A percentile compares a stretch with the other conserved stretches of the same genome.
phyloP scores from a whole-genome alignment of 2,113 vertebrate species.

The Oncorhynchus masou region DNA sequence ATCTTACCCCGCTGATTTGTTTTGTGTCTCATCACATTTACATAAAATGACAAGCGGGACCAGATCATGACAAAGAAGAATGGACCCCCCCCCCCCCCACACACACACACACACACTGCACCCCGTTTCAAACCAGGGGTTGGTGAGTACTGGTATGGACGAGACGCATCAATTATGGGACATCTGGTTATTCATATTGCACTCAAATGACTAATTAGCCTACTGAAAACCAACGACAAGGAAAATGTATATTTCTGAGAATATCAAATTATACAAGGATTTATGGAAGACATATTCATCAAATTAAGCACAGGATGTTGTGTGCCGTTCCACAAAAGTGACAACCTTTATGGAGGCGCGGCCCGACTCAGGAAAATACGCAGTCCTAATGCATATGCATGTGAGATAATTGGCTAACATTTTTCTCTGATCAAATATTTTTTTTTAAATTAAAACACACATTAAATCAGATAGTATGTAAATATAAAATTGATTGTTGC shows the following conservation, averaged over 20 bases:
- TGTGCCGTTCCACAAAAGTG: conserved; percentile 51
- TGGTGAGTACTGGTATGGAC: conserved; percentile 48
- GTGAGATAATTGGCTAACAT: conserved; percentile 62
- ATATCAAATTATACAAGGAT: conserved; percentile 23
- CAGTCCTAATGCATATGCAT: conserved; percentile 79
- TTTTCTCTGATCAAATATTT: conserved; percentile 23
- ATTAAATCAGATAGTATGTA: conserved; percentile 22
- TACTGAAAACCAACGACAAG: not conserved
- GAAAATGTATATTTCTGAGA: conserved; percentile 28
- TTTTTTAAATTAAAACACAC: conserved; percentile 1
- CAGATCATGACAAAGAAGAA: conserved; percentile 66
- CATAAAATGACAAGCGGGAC: conserved; percentile 67
- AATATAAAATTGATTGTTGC: conserved; percentile 12
- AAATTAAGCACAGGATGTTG: not conserved
- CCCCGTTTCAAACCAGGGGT: conserved; percentile 63
- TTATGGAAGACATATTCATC: not conserved
- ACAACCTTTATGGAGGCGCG: conserved; percentile 62
- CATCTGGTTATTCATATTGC: conserved; percentile 13
- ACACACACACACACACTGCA: not conserved
- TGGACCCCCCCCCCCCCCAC: conserved; percentile 27
- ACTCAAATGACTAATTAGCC: not conserved
- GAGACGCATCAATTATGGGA: conserved; percentile 41
- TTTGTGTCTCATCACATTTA: conserved; percentile 63
- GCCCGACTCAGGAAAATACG: conserved; percentile 72
- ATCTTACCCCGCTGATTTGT: conserved; percentile 28